Evolutionary conservation across 2,888 invertebrate species (phyloP).

Genomic region (Euphydryas editha): DNA sequence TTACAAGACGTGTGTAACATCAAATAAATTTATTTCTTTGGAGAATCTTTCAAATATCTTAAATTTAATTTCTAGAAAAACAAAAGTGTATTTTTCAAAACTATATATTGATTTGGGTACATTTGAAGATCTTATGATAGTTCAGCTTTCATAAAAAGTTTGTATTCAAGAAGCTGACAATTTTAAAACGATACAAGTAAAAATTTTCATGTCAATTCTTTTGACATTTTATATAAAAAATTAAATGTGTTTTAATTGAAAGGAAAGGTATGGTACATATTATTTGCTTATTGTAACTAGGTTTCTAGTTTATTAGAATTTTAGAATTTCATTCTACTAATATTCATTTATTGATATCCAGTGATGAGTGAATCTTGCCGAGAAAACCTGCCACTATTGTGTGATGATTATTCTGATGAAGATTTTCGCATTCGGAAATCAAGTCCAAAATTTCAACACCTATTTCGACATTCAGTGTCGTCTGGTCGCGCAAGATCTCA

Average conservation of each 20-base stretch:
- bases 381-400: conserved; percentile 69
- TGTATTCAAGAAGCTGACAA: background rate
- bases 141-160: background rate
- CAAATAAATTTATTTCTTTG: background rate
- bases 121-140: too few species aligned
- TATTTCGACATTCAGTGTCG: conserved; percentile 48
- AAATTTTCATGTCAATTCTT: background rate
- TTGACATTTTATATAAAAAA: conserved; percentile 1
- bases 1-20: conserved; percentile 5
- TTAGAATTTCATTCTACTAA: background rate
- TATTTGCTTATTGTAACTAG: background rate
- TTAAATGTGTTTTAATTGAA: conserved; percentile 5
- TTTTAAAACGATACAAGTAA: background rate
- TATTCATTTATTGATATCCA: conserved; percentile 52
- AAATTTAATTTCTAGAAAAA: too few species aligned
- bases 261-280: background rate
- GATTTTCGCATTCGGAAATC: conserved; percentile 50
- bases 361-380: conserved; percentile 65
- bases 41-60: background rate
- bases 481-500: conserved; percentile 57
- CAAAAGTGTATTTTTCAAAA: too few species aligned
- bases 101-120: too few species aligned
- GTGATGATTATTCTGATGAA: conserved; percentile 67
- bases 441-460: conserved; percentile 53
- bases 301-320: background rate